phyloP scores from a whole-genome alignment of 1,140 invertebrate species.

The Lepidurus couesii region DNA sequence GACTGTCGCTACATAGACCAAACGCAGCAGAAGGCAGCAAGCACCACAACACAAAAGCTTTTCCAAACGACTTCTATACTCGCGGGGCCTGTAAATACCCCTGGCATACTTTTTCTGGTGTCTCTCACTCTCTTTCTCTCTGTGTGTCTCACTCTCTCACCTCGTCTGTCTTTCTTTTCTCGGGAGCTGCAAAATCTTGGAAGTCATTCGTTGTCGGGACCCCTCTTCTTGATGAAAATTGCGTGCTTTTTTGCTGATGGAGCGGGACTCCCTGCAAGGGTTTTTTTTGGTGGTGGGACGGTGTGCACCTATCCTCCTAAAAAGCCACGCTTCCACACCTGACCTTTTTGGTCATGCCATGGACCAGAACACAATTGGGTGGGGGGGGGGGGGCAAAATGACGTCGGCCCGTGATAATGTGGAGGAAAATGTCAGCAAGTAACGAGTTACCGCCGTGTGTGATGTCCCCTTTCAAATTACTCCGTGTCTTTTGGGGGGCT shows the following conservation, averaged over 20 bases:
- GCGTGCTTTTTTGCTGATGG: constrained; percentile 3
- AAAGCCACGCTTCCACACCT: neutral
- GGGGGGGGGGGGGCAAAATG: neutral
- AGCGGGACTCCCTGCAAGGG: constrained; percentile 6
- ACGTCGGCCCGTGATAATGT: neutral
- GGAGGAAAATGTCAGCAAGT: neutral
- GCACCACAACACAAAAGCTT: neutral
- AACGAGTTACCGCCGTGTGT: neutral
- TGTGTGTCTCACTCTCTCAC: neutral
- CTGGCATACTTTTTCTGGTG: constrained; percentile 1
- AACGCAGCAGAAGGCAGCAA: neutral
- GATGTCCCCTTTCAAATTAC: neutral
- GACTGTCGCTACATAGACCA: neutral
- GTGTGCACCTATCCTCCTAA: neutral
- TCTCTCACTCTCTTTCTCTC: neutral
- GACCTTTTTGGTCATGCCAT: neutral
- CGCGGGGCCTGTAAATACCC: neutral
- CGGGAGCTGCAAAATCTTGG: too few species aligned
- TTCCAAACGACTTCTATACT: neutral
- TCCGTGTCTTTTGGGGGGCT: neutral
- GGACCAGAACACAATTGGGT: neutral
- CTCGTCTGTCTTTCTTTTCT: constrained; percentile 13
- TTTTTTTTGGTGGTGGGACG: neutral
- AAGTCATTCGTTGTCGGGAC: neutral
- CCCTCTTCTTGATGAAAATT: neutral